Evolutionary conservation across 2,113 vertebrate genomes (phyloP), one percentile per base, ranked within the genome.

Genomic region (Hyaena hyaena): DNA sequence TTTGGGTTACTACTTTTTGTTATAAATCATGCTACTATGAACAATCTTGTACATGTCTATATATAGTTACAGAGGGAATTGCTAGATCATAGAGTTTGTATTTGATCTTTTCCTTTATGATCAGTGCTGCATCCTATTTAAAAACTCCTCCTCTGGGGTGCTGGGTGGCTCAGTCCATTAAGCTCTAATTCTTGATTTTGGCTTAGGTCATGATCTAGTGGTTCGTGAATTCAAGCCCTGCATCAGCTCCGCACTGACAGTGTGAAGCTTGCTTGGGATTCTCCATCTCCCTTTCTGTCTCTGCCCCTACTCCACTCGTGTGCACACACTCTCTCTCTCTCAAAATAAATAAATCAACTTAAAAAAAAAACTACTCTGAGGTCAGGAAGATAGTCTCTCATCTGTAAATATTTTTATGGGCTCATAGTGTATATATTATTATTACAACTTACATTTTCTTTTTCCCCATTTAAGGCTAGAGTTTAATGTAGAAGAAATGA

Each of bases 51-150:
- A 45, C 7, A 31, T 69, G 53, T 73, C 73, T 89, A 4, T 73
- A 23, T 43, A 24, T 69, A 28, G 2, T 16, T 80, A 35, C 5
- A 2, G 89, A 61, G 74, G 58, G 15, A 53, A 69, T 76, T 85
- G 63, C 33, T 73, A 14, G 33, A 33, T 82, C 35, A 61, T 7
- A 66, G 23, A 82, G 45, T 43, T 4, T 35, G 2, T 76, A n/a
- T 93, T 73, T 17, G 35, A 17, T 90, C 68, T 74, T 28, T 92
- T 92, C 61, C 50, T 90, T 90, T 84, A 43, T 26, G 55, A 93
- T 55, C 39, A 90, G 43, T 26, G 23, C 43, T 92, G n/a, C 73
- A 65, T 79, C 53, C 63, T 95, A 2, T 79, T 61, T 66, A 77
- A 45, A 87, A 82, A 74, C 43, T 61, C 48, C 68, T 92, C 33